Percentiles rank a stretch among this genome's conserved stretches.
phyloP scores from a whole-genome alignment of 2,113 vertebrate species.

The Amblyopsis rosae region DNA sequence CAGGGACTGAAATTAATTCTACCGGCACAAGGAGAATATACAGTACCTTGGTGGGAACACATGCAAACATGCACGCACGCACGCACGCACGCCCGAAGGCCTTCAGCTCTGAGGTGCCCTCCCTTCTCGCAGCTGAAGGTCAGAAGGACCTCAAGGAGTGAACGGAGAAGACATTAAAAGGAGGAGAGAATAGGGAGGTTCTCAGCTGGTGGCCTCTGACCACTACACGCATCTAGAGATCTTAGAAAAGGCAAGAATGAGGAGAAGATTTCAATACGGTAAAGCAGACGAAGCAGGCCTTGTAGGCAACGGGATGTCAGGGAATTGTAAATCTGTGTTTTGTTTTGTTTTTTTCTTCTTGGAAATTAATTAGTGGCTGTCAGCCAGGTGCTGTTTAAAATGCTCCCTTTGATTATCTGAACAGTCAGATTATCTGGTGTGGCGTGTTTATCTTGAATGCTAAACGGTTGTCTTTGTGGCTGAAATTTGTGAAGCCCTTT shows the following conservation, averaged over 20 bases:
- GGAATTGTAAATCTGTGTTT: no score
- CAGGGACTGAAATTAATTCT: background rate
- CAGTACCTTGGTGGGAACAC: background rate
- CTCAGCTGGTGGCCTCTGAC: constrained; percentile 11
- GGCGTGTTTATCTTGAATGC: no score
- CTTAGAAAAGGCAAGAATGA: background rate
- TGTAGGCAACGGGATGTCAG: background rate
- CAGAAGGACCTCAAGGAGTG: constrained; percentile 17
- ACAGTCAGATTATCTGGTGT: no score
- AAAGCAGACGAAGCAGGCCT: background rate
- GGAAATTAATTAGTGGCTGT: no score
- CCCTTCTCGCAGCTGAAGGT: constrained; percentile 45
- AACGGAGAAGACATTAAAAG: constrained; percentile 2
- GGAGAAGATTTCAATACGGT: background rate
- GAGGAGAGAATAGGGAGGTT: background rate
- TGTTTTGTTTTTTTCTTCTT: no score
- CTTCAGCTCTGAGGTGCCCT: background rate
- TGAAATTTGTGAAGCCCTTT: no score
- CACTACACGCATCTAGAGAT: constrained; percentile 10
- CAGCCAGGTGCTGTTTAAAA: no score
- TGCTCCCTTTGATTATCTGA: no score
- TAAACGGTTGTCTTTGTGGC: no score
- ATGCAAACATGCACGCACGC: constrained; percentile 3
- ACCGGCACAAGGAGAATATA: background rate
- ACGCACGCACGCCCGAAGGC: constrained; percentile 9